Base-by-base conservation (phyloP, 2,113 vertebrate genomes). In the Numida meleagris region DNA sequence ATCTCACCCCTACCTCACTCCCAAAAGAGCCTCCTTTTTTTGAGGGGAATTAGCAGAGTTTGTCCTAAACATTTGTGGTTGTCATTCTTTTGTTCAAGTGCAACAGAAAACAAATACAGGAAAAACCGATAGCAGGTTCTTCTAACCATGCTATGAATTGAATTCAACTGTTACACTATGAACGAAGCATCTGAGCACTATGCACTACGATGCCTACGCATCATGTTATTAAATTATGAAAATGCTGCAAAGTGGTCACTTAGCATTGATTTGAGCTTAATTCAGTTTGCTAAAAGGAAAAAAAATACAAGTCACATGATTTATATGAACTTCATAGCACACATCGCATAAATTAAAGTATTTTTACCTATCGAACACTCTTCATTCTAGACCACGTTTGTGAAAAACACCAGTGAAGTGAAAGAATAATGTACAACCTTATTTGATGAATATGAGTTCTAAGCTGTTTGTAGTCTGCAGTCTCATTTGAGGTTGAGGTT, bases 1-100 rank as follows among this genome's bases (percentile, higher is more conserved):
- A 65, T 50, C 70, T 55, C 25, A 76, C 23, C n/a, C n/a, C 50
- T 4, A 14, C 23, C 43, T 51, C 0, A 0, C 7, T 68, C 36
- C 45, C 50, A 29, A 55, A 62, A 13, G 0, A 83, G 29, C 59
- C 45, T 86, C 68, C 10, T 76, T 74, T 91, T 40, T 63, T 21
- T 3, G 45, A 27, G 50, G 29, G 40, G 38, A 78, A 77, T 59
- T 25, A 40, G n/a, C 46, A 6, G 25, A 58, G 4, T 45, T 45
- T 74, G 29, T 21, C 65, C 55, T 27, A 58, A 31, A 82, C 18
- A 34, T 17, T 51, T 1, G 5, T 3, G 8, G 21, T 6, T 81
- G 63, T n/a, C 59, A 34, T 9, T 43, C 12, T 61, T 65, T 21
- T 73, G n/a, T 33, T 43, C 53, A 29, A 33, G 31, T 14, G 7